phyloP scores from a whole-genome alignment of 2,113 vertebrate genomes.

The Erythrolamprus reginae region DNA sequence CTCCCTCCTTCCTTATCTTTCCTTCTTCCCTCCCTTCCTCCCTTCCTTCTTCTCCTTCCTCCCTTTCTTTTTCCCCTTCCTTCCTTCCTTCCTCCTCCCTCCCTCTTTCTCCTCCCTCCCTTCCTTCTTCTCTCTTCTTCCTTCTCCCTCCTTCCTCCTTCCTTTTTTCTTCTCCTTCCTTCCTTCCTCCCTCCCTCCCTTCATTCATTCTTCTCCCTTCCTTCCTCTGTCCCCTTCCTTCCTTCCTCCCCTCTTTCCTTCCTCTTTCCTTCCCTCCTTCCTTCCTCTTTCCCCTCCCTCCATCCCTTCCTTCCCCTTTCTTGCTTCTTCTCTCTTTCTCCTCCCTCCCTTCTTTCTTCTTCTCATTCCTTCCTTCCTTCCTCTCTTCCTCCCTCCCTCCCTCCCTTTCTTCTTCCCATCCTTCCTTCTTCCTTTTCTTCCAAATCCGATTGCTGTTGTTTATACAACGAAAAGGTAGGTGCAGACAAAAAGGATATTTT shows the following conservation, averaged over 20 bases:
- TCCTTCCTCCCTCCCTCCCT: not conserved
- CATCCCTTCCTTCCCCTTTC: not conserved
- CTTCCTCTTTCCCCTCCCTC: not conserved
- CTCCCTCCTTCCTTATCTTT: not conserved
- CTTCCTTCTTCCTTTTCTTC: not conserved
- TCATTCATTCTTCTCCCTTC: rapidly evolving
- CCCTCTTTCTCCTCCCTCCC: no score
- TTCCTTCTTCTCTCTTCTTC: not conserved
- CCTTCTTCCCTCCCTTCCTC: not conserved
- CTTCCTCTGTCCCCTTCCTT: no score
- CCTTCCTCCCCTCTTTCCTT: not conserved
- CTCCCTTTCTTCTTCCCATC: not conserved
- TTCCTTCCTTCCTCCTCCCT: not conserved
- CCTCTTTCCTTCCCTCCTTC: rapidly evolving
- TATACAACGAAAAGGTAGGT: not conserved
- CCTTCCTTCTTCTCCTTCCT: not conserved
- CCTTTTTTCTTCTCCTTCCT: not conserved
- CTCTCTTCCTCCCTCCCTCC: not conserved
- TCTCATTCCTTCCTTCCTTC: rapidly evolving
- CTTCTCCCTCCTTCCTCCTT: not conserved
- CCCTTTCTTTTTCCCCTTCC: not conserved
- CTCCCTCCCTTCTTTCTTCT: no score
- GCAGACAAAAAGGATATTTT: not conserved
- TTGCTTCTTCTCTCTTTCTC: not conserved
- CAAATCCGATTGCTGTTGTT: not conserved